These are phyloP conservation scores for Yponomeuta evonymella DNA, from an alignment of 2,888 invertebrate genomes.

Conservation along the genomic window DNA sequence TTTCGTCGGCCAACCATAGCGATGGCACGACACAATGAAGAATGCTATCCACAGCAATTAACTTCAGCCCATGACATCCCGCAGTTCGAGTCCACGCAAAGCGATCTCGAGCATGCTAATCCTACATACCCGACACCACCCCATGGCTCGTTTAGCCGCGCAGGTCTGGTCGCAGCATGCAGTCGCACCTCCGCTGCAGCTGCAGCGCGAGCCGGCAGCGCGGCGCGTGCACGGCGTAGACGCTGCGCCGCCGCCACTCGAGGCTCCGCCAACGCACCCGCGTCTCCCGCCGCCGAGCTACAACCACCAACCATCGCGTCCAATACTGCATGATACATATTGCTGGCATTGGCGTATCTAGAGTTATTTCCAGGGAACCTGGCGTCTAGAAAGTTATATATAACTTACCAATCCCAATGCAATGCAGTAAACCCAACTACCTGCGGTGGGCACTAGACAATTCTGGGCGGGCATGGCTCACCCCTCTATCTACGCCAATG, in stretches of 20 bases:
- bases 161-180: constrained; percentile 35
- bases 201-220: constrained; percentile 48
- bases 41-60: too few species aligned
- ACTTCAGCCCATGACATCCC: too few species aligned
- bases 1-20: too few species aligned
- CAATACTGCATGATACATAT: background rate
- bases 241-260: constrained; percentile 45
- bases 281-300: constrained; percentile 37
- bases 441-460: too few species aligned
- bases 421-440: too few species aligned
- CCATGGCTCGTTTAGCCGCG: background rate
- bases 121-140: background rate
- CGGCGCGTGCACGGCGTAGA: constrained; percentile 49
- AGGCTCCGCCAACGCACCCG: constrained; percentile 34
- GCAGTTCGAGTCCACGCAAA: background rate
- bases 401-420: too few species aligned
- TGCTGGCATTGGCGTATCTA: too few species aligned
- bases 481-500: background rate
- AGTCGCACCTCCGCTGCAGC: constrained; percentile 47
- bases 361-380: too few species aligned
- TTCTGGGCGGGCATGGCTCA: too few species aligned
- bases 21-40: too few species aligned
- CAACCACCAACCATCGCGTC: constrained; percentile 32
- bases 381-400: too few species aligned
- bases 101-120: background rate